Conservation (phyloP, 2,113 vertebrate species). For the Kryptolebias marmoratus region DNA sequence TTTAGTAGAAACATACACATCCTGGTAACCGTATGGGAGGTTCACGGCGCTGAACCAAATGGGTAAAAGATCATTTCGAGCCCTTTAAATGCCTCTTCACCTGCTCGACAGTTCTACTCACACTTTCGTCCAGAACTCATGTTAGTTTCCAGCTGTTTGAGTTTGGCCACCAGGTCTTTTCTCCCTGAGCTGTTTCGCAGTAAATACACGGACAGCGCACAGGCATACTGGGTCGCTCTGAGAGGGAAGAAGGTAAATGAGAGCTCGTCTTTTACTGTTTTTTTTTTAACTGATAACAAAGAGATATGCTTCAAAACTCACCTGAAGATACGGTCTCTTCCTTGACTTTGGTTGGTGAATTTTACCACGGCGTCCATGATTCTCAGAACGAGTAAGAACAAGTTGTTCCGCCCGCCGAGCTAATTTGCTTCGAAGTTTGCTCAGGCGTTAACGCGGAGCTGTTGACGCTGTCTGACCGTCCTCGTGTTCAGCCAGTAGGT, state of each 20-base stretch:
- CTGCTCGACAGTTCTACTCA: constrained; percentile 78
- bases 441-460: no score
- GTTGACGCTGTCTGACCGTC: no score
- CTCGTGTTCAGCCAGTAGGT: background rate
- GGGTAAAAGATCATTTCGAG: no score
- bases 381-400: constrained; percentile 26
- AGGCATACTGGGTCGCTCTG: constrained; percentile 94
- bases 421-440: background rate
- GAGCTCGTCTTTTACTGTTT: background rate
- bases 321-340: constrained; percentile 91
- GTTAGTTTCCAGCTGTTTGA: constrained; percentile 88
- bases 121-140: constrained; percentile 93
- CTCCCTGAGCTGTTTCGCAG: constrained; percentile 82
- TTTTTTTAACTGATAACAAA: background rate
- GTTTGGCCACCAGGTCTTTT: constrained; percentile 84
- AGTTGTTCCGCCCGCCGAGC: constrained; percentile 44
- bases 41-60: background rate
- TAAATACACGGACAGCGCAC: constrained; percentile 88
- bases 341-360: constrained; percentile 87
- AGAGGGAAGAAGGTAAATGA: constrained; percentile 46
- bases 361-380: constrained; percentile 85
- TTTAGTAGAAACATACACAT: background rate
- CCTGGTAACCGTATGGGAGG: no score
- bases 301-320: constrained; percentile 56
- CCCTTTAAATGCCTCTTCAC: background rate